Percentiles rank a stretch among this genome's conserved stretches.
Conservation (phyloP, 2,888 invertebrate species). For the Agonum fuliginosum region DNA sequence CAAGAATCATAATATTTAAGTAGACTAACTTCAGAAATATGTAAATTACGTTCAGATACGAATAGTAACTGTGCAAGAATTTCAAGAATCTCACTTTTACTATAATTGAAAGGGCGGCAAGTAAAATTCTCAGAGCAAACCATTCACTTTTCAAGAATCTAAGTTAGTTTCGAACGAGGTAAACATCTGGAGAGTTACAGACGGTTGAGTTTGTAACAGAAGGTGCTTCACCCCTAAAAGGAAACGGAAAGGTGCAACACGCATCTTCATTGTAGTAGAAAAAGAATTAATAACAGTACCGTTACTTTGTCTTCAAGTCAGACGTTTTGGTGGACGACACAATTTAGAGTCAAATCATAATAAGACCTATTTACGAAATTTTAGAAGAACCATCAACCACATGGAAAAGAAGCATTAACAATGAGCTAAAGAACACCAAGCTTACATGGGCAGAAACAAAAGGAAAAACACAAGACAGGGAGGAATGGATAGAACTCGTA, state of each 20-base stretch:
- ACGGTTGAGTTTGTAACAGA: not conserved
- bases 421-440: no score
- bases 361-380: no score
- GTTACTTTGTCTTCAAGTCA: no score
- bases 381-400: no score
- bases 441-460: no score
- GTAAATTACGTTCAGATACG: conserved; percentile 19
- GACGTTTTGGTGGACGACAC: no score
- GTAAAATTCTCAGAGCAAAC: not conserved
- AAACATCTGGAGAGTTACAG: not conserved
- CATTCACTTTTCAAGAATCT: conserved; percentile 34
- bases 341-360: no score
- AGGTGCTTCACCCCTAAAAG: not conserved
- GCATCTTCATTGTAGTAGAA: not conserved
- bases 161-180: not conserved
- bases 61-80: conserved; percentile 7
- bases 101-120: conserved; percentile 35
- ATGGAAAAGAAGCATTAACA: no score
- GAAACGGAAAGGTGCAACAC: not conserved
- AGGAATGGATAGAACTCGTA: no score
- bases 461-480: no score
- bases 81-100: conserved; percentile 37
- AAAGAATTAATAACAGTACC: no score
- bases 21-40: conserved; percentile 6
- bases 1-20: not conserved